Evolutionary conservation across 2,113 vertebrate species (phyloP), one percentile per base, ranked within the genome.

Genomic region (Eulemur rufifrons): DNA sequence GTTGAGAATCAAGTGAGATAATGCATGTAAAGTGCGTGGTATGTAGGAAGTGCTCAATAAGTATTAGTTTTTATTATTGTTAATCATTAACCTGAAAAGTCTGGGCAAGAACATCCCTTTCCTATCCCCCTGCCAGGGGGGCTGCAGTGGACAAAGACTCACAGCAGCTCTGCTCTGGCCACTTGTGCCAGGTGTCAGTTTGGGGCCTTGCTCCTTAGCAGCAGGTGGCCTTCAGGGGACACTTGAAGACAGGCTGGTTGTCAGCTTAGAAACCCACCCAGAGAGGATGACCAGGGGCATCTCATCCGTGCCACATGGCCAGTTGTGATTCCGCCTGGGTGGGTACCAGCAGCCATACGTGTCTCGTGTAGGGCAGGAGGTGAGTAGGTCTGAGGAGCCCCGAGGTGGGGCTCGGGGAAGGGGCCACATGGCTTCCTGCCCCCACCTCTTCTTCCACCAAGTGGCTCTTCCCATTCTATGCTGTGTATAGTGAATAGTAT

Each of bases 361-460:
- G 20, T 45, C 2, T 12, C 34, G 8, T 39, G 21, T 7, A 12
- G 47, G 66, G 47, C 34, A 32, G 12, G 52, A 13, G 0, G n/a
- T 34, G 42, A 52, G 52, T 45, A 42, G 87, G 50, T 52, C 61
- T 21, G 23, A 77, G 18, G 59, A n/a, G 27, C 29, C 20, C 6
- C 0, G 2, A 66, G 66, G 7, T n/a, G 8, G 34, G 39, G 5
- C 6, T 0, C 0, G 5, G 21, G 25, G 27, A 17, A 3, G 42
- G 50, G 23, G 4, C 12, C 18, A 63, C 34, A 37, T 45, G 56
- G 29, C 76, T 76, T 86, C n/a, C 71, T 77, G 76, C 27, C 15
- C 11, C n/a, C 20, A 14, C 27, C 25, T 71, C 18, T 63, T 66
- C 37, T 20, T 47, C 13, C 47, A 13, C 5, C 56, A 56, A 47